phyloP scores from a whole-genome alignment of 2,113 vertebrate genomes.

The Aramus guarauna region DNA sequence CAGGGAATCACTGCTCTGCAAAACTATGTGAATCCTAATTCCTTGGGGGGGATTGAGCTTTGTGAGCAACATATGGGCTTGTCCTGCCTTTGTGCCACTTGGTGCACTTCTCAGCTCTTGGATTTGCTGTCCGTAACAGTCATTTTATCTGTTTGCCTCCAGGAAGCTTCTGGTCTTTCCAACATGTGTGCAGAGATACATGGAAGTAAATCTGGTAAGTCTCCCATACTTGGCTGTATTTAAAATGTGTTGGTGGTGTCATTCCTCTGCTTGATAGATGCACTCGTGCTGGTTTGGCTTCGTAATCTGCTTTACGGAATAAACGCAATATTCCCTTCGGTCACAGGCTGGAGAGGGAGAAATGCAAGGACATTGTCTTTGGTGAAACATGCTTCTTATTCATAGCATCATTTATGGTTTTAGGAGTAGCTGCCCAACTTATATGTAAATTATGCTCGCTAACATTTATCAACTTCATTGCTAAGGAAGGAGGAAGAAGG shows the following conservation, averaged over 20 bases:
- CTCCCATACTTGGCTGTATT: neutral
- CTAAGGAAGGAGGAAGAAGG: neutral
- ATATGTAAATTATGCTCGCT: neutral
- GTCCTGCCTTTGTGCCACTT: neutral
- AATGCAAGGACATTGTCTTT: neutral
- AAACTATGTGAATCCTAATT: neutral
- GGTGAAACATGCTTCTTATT: neutral
- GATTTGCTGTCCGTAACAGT: neutral
- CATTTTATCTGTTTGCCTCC: neutral
- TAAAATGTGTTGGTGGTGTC: neutral
- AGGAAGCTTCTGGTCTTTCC: neutral
- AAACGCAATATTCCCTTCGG: neutral
- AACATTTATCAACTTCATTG: neutral
- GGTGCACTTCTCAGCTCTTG: neutral
- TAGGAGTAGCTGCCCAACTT: neutral
- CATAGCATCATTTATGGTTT: neutral
- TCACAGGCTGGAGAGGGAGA: neutral
- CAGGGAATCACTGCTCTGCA: neutral
- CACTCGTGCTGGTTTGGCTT: neutral
- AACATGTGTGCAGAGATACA: neutral
- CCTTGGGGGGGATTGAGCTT: neutral
- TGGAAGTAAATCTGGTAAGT: neutral
- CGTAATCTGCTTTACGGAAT: neutral
- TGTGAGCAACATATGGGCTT: neutral
- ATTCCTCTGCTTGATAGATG: neutral